phyloP scores from a whole-genome alignment of 2,113 vertebrate species.

The Tychaedon coryphoeus region DNA sequence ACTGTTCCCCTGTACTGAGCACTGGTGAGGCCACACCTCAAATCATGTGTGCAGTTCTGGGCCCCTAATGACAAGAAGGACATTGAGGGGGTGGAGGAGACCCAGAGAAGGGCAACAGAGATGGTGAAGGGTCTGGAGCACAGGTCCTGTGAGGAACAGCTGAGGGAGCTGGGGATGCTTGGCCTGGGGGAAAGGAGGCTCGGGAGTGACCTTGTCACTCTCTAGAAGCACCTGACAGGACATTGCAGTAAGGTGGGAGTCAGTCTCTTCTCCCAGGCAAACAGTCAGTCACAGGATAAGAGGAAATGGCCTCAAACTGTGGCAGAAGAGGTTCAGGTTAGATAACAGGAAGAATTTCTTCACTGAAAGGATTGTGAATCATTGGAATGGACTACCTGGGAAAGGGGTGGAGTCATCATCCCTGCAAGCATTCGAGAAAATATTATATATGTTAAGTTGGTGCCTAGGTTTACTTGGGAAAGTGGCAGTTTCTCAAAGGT shows the following conservation, averaged over 20 bases:
- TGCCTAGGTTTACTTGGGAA: background rate
- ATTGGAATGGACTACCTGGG: background rate
- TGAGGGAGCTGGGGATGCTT: background rate
- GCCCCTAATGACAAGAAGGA: background rate
- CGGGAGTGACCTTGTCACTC: background rate
- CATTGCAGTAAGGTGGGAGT: rapidly evolving
- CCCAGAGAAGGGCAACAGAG: background rate
- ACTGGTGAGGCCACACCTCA: background rate
- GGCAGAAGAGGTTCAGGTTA: background rate
- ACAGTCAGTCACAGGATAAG: background rate
- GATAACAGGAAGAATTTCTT: background rate
- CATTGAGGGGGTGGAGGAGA: background rate
- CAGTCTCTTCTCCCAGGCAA: background rate
- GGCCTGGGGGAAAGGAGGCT: background rate
- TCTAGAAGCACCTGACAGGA: background rate
- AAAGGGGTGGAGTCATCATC: background rate
- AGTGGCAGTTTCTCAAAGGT: rapidly evolving
- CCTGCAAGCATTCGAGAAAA: background rate
- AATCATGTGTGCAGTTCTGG: background rate
- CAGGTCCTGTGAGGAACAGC: rapidly evolving
- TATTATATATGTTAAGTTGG: background rate
- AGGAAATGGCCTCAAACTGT: background rate
- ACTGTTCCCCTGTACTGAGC: background rate
- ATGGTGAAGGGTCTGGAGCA: background rate
- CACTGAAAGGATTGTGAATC: background rate